Percentiles rank a stretch among this genome's conserved stretches.
Conservation (phyloP, 2,797 vertebrate genomes). For the Threskiornis aethiopicus region DNA sequence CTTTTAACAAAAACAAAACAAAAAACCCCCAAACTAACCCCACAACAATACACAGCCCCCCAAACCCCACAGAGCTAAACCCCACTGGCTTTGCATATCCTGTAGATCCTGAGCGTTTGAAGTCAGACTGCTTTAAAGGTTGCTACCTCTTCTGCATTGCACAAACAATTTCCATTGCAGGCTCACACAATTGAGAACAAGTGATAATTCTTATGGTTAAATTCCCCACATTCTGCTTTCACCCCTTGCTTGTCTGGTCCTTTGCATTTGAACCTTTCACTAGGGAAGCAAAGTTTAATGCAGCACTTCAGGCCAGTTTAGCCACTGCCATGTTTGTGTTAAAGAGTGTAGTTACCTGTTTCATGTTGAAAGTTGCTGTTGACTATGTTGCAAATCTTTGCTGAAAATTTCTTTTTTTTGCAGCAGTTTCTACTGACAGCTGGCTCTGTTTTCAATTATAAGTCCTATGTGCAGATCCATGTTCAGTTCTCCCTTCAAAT, state of each 20-base stretch:
- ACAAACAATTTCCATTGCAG: not conserved
- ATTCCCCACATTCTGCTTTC: not conserved
- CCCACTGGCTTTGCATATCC: not conserved
- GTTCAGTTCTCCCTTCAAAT: not conserved
- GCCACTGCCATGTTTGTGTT: not conserved
- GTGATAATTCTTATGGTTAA: not conserved
- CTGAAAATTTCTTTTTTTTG: not conserved
- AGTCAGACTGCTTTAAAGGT: not conserved
- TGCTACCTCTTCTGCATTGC: not conserved
- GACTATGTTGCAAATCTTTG: not conserved
- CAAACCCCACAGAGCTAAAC: not conserved
- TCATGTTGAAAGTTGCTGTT: not conserved
- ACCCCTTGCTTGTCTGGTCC: not conserved
- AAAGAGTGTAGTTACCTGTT: not conserved
- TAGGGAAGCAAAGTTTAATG: not conserved
- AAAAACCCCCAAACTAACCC: not conserved
- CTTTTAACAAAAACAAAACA: not conserved
- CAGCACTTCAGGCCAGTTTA: not conserved
- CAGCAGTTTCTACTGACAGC: not conserved
- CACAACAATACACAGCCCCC: not conserved
- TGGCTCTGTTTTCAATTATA: fast-evolving
- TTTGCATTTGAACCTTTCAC: not conserved
- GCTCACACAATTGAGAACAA: not conserved
- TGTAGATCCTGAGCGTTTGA: not conserved
- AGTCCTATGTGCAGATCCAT: not conserved